Conservation (phyloP, 2,888 invertebrate genomes). For the Chironomus tentans region DNA sequence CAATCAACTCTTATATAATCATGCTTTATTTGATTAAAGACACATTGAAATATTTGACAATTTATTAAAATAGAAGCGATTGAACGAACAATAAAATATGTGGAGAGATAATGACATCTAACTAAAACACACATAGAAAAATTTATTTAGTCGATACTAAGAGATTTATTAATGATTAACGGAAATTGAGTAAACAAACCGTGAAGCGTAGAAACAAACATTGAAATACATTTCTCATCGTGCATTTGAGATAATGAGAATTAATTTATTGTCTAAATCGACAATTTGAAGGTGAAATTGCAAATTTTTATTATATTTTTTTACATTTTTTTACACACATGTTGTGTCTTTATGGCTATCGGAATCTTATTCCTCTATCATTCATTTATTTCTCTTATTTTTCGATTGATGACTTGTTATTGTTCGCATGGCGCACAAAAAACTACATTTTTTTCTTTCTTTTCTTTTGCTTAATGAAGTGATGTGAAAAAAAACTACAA, state of each 20-base stretch:
- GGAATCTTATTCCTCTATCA: neutral
- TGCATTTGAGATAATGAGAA: slow-evolving; percentile 6
- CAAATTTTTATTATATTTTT: neutral
- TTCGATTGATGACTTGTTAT: slow-evolving; percentile 16
- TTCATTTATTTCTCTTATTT: neutral
- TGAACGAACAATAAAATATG: neutral
- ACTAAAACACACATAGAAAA: neutral
- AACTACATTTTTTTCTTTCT: neutral
- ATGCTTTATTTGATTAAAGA: too few species aligned
- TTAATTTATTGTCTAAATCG: slow-evolving; percentile 12
- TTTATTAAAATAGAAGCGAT: too few species aligned
- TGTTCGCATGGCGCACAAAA: slow-evolving; percentile 2
- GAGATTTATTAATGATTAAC: slow-evolving; percentile 12
- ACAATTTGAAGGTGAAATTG: slow-evolving; percentile 10
- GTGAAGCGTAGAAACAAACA: neutral
- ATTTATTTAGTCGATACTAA: neutral
- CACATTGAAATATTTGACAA: too few species aligned
- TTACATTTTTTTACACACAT: neutral
- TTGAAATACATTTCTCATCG: slow-evolving; percentile 1
- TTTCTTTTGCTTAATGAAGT: slow-evolving; percentile 9
- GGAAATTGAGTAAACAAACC: slow-evolving; percentile 10
- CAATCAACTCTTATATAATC: too few species aligned
- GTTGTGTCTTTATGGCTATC: neutral
- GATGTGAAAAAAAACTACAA: neutral
- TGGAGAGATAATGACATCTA: neutral